Conservation (phyloP, 2,113 vertebrate genomes). For the Hylia prasina region DNA sequence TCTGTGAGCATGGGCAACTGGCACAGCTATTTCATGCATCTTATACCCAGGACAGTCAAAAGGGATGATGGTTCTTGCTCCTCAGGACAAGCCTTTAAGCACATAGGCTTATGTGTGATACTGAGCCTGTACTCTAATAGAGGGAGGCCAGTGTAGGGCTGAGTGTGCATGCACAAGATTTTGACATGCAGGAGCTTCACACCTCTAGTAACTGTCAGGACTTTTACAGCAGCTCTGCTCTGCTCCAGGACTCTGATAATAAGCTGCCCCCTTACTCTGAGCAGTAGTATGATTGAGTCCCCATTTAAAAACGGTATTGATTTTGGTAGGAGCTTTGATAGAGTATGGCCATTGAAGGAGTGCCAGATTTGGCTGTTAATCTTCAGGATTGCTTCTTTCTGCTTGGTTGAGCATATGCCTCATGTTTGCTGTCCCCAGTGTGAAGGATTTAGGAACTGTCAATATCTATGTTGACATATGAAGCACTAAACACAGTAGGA, state of each 20-base stretch:
- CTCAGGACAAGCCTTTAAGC: not conserved
- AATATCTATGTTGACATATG: not conserved
- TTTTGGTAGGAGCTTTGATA: constrained; percentile 31
- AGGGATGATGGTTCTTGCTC: not conserved
- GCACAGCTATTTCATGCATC: not conserved
- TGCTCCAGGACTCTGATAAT: not conserved
- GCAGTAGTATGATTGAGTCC: not conserved
- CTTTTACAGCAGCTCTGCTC: not conserved
- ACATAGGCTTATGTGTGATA: not conserved
- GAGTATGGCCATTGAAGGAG: not conserved
- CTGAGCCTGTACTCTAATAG: not conserved
- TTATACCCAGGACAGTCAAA: not conserved
- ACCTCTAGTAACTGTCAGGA: not conserved
- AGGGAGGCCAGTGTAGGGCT: not conserved
- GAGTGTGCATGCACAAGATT: not conserved
- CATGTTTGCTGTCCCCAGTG: not conserved
- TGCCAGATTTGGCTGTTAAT: constrained; percentile 39
- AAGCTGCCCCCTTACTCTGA: not conserved
- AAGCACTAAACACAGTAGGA: not conserved
- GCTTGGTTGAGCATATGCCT: not conserved
- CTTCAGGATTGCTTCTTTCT: constrained; percentile 43
- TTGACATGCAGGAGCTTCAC: not conserved
- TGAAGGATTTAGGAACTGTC: constrained; percentile 45
- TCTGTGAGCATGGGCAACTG: not conserved
- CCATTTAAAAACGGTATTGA: constrained; percentile 9